These are phyloP conservation scores for Lordiphosa stackelbergi DNA, from an alignment of 1,140 invertebrate species.

Conservation along the genomic window DNA sequence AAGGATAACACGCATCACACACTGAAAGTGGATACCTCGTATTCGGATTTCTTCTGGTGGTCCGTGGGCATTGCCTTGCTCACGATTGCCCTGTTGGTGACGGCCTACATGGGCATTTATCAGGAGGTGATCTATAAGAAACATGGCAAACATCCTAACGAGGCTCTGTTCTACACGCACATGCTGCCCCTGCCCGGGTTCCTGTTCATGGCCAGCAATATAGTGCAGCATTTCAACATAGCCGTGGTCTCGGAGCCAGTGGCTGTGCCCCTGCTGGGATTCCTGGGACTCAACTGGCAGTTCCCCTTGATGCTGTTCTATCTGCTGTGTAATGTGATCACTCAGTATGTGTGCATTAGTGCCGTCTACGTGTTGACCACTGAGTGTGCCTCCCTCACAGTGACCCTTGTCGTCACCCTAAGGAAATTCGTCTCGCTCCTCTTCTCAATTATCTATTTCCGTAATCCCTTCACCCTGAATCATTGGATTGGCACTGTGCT, in stretches of 20 bases:
- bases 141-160: slow-evolving; percentile 95
- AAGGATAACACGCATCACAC: slow-evolving; percentile 77
- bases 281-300: slow-evolving; percentile 78
- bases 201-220: slow-evolving; percentile 81
- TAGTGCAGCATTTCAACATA: slow-evolving; percentile 84
- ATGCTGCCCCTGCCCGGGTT: slow-evolving; percentile 66
- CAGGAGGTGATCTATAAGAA: slow-evolving; percentile 93
- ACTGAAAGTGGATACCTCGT: slow-evolving; percentile 72
- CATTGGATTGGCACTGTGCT: slow-evolving; percentile 96
- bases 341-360: slow-evolving; percentile 97
- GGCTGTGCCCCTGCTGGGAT: slow-evolving; percentile 74
- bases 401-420: slow-evolving; percentile 96
- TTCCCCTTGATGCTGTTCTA: slow-evolving; percentile 89
- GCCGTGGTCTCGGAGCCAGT: slow-evolving; percentile 66
- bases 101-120: slow-evolving; percentile 97
- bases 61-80: slow-evolving; percentile 89
- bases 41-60: slow-evolving; percentile 86
- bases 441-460: slow-evolving; percentile 97
- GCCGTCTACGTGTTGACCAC: slow-evolving; percentile 96
- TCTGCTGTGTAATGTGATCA: slow-evolving; percentile 90
- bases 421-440: slow-evolving; percentile 96
- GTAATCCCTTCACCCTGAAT: slow-evolving; percentile 93
- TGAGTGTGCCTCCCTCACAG: slow-evolving; percentile 94
- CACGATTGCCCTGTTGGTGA: slow-evolving; percentile 92
- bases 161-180: slow-evolving; percentile 94